Conservation (phyloP, 2,797 vertebrate species). For the Catamblyrhynchus diadema region DNA sequence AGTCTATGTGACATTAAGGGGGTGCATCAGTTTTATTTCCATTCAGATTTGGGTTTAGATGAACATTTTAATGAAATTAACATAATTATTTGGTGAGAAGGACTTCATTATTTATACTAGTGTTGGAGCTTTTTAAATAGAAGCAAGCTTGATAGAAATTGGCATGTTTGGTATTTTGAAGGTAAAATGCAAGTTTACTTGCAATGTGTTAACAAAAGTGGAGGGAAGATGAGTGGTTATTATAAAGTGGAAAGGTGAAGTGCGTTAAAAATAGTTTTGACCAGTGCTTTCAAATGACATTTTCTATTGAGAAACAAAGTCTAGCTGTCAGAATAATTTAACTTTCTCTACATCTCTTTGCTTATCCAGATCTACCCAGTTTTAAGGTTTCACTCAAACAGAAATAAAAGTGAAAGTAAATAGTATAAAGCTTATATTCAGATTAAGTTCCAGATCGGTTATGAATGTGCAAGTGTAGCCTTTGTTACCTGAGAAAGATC, state of each 20-base stretch:
- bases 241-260: neutral
- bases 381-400: neutral
- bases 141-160: neutral
- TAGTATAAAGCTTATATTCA: neutral
- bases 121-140: neutral
- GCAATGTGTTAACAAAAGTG: neutral
- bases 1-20: neutral
- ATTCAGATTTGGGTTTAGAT: neutral
- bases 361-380: neutral
- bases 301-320: neutral
- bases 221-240: neutral
- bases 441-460: neutral
- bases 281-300: neutral
- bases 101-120: neutral
- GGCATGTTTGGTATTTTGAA: neutral
- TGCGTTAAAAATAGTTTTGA: neutral
- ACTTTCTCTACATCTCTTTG: neutral
- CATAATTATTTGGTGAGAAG: neutral
- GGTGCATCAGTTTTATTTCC: neutral
- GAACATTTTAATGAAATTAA: neutral
- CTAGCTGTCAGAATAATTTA: neutral
- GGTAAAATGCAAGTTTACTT: neutral
- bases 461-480: neutral
- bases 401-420: neutral
- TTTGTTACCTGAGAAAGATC: neutral